Conservation (phyloP, 2,797 vertebrate species). For the Melanotaenia nigrans region DNA sequence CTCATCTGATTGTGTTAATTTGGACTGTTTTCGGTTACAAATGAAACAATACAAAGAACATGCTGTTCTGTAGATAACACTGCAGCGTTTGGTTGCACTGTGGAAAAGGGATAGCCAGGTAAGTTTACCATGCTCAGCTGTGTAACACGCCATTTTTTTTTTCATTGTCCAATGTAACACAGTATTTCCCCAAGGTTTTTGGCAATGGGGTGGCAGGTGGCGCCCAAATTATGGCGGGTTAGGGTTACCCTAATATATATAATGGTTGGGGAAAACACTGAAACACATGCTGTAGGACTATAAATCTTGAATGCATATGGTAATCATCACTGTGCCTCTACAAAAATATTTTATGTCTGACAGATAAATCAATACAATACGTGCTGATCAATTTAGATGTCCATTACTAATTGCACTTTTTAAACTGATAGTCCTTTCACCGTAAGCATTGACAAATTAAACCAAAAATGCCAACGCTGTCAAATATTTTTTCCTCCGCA, state of each 20-base stretch:
- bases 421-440: constrained; percentile 80
- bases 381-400: constrained; percentile 81
- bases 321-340: constrained; percentile 72
- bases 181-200: no score
- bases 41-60: constrained; percentile 75
- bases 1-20: constrained; percentile 46
- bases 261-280: no score
- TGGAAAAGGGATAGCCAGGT: constrained; percentile 59
- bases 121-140: constrained; percentile 59
- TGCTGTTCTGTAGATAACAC: constrained; percentile 71
- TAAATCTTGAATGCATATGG: constrained; percentile 48
- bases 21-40: constrained; percentile 49
- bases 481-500: constrained; percentile 60
- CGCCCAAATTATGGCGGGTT: no score
- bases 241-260: no score
- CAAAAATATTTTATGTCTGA: constrained; percentile 80
- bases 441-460: constrained; percentile 74
- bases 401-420: constrained; percentile 88
- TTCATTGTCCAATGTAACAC: constrained; percentile 50
- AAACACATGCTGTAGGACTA: constrained; percentile 18
- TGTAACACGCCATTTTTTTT: constrained; percentile 65
- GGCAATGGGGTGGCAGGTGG: no score
- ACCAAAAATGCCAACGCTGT: constrained; percentile 61
- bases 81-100: constrained; percentile 55
- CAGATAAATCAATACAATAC: constrained; percentile 79